A percentile compares a stretch with the other conserved stretches of the same genome.
Conservation (phyloP, 1,140 invertebrate genomes). For the Helicoverpa armigera region DNA sequence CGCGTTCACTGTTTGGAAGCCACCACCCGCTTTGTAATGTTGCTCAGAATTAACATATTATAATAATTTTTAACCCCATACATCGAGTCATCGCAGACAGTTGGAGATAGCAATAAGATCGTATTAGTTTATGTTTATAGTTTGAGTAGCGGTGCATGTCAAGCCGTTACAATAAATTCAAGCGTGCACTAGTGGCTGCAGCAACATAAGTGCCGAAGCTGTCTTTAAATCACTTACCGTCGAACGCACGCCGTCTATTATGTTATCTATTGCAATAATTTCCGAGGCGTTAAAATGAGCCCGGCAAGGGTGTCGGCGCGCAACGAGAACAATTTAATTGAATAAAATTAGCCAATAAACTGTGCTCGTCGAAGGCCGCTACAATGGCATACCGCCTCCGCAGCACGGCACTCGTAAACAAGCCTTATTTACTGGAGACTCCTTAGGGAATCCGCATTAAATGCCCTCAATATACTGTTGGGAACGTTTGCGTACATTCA, state of each 20-base stretch:
- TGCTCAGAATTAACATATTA: conserved; percentile 79
- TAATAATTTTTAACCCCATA: conserved; percentile 75
- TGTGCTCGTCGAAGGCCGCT: conserved; percentile 72
- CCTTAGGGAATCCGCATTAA: conserved; percentile 79
- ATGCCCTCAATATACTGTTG: conserved; percentile 70
- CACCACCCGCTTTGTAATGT: conserved; percentile 70
- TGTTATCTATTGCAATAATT: conserved; percentile 82
- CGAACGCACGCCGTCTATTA: conserved; percentile 63
- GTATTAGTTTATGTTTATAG: conserved; percentile 66
- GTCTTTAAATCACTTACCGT: conserved; percentile 69
- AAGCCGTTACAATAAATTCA: conserved; percentile 71
- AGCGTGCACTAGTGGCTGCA: conserved; percentile 46
- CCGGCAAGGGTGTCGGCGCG: conserved; percentile 63
- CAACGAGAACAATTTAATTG: conserved; percentile 84
- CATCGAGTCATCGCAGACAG: conserved; percentile 55
- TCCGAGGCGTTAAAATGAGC: conserved; percentile 76
- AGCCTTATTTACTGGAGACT: conserved; percentile 78
- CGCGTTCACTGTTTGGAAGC: conserved; percentile 79
- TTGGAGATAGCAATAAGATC: conserved; percentile 60
- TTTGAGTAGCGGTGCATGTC: conserved; percentile 63
- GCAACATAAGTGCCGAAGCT: conserved; percentile 57
- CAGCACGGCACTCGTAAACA: conserved; percentile 70
- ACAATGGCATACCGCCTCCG: conserved; percentile 82
- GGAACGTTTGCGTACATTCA: conserved; percentile 70
- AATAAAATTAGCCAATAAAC: conserved; percentile 86